Evolutionary conservation across 2,888 invertebrate genomes (phyloP).

Genomic region (Lithophane ornitopus): DNA sequence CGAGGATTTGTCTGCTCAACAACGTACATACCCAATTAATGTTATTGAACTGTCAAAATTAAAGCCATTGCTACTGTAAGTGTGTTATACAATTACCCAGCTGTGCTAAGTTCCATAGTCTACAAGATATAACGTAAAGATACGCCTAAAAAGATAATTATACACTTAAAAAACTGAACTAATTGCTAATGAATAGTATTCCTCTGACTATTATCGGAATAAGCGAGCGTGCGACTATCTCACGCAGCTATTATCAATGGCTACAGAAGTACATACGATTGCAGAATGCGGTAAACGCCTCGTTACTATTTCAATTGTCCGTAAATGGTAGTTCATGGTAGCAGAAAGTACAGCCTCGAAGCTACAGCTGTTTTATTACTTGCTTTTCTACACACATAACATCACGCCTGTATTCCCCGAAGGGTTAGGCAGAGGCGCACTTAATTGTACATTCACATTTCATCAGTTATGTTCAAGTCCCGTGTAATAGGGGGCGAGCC

Average conservation of each 20-base stretch:
- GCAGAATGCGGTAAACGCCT: slow-evolving; percentile 12
- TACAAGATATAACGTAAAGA: neutral
- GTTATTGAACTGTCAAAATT: too few relatives aligned
- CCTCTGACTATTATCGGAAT: neutral
- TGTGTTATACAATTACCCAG: too few relatives aligned
- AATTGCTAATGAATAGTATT: slow-evolving; percentile 8
- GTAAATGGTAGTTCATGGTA: neutral
- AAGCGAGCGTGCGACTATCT: slow-evolving; percentile 53
- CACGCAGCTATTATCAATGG: slow-evolving; percentile 52
- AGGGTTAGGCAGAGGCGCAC: too few relatives aligned
- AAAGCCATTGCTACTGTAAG: too few relatives aligned
- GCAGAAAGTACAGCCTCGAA: neutral
- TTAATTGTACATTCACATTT: too few relatives aligned
- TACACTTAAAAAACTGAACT: neutral
- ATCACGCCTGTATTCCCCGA: too few relatives aligned
- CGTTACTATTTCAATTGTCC: slow-evolving; percentile 30
- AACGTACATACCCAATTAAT: too few relatives aligned
- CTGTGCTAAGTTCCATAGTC: too few relatives aligned
- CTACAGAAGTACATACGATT: slow-evolving; percentile 37
- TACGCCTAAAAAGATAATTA: neutral
- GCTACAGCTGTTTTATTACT: neutral
- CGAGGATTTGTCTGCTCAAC: too few relatives aligned
- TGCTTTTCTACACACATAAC: neutral
- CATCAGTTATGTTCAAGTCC: too few relatives aligned
- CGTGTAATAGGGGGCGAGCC: too few relatives aligned